These are phyloP conservation scores for Halictus quadricinctus DNA, from an alignment of 2,888 invertebrate genomes.

Conservation along the genomic window DNA sequence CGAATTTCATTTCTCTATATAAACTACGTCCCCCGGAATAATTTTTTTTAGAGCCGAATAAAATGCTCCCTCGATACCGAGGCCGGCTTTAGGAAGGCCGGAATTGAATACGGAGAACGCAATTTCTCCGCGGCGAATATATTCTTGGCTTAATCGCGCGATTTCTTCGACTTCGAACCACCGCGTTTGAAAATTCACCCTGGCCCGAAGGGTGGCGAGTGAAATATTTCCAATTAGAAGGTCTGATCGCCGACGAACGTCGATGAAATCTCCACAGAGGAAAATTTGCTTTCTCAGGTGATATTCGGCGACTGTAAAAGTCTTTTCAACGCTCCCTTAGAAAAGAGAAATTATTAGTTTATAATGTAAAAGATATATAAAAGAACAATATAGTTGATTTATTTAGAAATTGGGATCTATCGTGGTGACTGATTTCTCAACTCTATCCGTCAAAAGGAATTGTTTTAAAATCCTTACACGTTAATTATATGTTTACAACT, in stretches of 20 bases:
- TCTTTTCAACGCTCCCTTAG: not conserved
- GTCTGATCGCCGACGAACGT: not conserved
- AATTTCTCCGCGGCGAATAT: not conserved
- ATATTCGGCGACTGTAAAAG: not conserved
- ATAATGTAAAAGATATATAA: no score
- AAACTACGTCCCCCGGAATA: not conserved
- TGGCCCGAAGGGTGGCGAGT: not conserved
- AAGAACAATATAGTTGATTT: no score
- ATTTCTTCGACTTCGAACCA: not conserved
- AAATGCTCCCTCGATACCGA: not conserved
- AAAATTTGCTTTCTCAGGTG: not conserved
- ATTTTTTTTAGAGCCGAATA: conserved; percentile 4
- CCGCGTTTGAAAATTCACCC: not conserved
- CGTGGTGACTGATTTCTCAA: no score
- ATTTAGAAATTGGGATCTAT: no score
- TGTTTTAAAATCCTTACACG: no score
- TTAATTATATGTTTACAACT: no score
- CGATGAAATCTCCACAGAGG: not conserved
- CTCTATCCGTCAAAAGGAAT: no score
- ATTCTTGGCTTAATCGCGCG: not conserved
- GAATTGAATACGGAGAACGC: not conserved
- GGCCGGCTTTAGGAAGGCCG: not conserved
- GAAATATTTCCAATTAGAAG: not conserved
- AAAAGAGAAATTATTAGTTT: not conserved
- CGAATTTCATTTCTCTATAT: conserved; percentile 6